Base-by-base conservation (phyloP, 2,888 invertebrate genomes). In the Bimastos eiseni region DNA sequence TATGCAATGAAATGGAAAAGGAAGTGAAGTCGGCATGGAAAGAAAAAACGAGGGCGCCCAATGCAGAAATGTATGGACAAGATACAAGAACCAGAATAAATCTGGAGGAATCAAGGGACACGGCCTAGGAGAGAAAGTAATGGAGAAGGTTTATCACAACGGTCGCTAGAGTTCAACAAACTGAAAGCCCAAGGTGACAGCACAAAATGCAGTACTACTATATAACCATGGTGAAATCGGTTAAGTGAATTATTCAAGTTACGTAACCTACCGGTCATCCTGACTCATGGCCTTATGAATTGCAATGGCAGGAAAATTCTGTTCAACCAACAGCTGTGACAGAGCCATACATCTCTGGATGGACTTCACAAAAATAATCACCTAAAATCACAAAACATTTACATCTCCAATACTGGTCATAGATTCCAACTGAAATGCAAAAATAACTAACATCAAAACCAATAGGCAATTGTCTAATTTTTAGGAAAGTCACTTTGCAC, bases 251-350 rank as follows among this genome's bases (percentile, higher is more conserved):
- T 17, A 70, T 30, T 70, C 8, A 3, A 24, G 24, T 44, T 11
- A 13, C 11, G 21, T 21, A 11, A 70, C 70, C 17, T 91, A 95
- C 95, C 99, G 97, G 94, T 99, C 99, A 95, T 98, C 98, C 95
- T 99, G 99, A 13, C 97, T 97, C 98, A 99, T 99, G 91, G 97
- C 98, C 93, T 99, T 97, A 95, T 99, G 99, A 93, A 99, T 99
- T 41, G 98, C 99, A 94, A 99, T 99, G 0, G 99, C 99, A 0
- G 99, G 99, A 96, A 99, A 99, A 95, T 99, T 99, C 95, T 99
- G 99, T 95, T 99, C 99, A 0, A 98, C 98, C 89, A 99, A 96
- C 83, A 99, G 96, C 95, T 98, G 98, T 0, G 98, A 97, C 90
- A 99, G 96, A 0, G 99, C 99, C 96, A 98, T 98, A 95, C 99